These are phyloP conservation scores for Sebastes hubbsi DNA, from an alignment of 2,797 vertebrate species.

Conservation along the genomic window DNA sequence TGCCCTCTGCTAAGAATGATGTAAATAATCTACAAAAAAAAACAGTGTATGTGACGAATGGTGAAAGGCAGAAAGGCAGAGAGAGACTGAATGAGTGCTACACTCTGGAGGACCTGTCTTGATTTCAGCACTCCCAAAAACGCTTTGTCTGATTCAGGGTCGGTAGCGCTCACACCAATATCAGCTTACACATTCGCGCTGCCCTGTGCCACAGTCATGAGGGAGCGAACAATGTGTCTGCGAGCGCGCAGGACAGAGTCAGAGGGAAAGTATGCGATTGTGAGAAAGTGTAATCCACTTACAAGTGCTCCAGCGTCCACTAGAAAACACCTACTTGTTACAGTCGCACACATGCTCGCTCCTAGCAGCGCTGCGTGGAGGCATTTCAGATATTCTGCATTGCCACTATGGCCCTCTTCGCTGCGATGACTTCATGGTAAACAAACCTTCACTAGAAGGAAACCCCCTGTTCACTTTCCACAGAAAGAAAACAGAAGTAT, in stretches of 20 bases:
- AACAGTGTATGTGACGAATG: neutral
- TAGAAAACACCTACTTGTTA: constrained; percentile 74
- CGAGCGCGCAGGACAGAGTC: constrained; percentile 33
- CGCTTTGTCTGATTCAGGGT: constrained; percentile 90
- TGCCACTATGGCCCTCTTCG: constrained; percentile 69
- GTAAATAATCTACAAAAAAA: neutral
- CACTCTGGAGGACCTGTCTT: constrained; percentile 75
- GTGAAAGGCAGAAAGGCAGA: neutral
- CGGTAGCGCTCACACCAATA: constrained; percentile 94
- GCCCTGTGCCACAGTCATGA: constrained; percentile 75
- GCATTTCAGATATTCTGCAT: constrained; percentile 84
- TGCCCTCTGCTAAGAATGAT: neutral
- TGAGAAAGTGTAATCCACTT: constrained; percentile 60
- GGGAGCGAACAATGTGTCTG: constrained; percentile 57
- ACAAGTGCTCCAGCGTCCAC: constrained; percentile 61
- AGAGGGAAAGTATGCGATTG: constrained; percentile 55
- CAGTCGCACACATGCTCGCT: constrained; percentile 71
- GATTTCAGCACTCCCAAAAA: constrained; percentile 93
- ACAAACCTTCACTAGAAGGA: constrained; percentile 60
- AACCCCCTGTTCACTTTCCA: constrained; percentile 61
- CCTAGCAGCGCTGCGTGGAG: constrained; percentile 76
- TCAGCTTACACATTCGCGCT: constrained; percentile 87
- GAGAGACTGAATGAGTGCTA: constrained; percentile 42
- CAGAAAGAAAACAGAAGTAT: constrained; percentile 25
- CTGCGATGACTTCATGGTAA: constrained; percentile 70